phyloP scores from a whole-genome alignment of 2,888 invertebrate genomes.

The Sinhomidia bicolor region DNA sequence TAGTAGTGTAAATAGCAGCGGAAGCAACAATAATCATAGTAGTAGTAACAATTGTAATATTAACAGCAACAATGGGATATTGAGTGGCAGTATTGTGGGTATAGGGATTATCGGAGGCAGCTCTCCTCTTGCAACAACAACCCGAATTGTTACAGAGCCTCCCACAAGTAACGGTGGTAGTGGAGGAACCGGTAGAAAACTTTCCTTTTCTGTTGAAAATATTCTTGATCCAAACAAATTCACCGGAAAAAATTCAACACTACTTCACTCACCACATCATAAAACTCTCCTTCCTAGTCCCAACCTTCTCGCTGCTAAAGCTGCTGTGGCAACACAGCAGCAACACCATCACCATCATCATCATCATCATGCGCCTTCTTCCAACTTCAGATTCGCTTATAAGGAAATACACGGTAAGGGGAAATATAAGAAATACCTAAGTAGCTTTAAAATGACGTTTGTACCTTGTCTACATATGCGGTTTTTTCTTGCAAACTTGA shows the following conservation, averaged over 20 bases:
- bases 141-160: conserved; percentile 17
- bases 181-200: conserved; percentile 82
- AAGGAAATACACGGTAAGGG: conserved; percentile 80
- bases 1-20: conserved; percentile 36
- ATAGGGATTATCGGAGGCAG: conserved; percentile 54
- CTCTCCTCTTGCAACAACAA: conserved; percentile 53
- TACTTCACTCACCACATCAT: conserved; percentile 69
- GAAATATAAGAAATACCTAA: neutral
- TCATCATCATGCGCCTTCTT: conserved; percentile 76
- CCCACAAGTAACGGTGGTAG: conserved; percentile 45
- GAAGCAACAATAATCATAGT: conserved; percentile 29
- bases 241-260: conserved; percentile 84
- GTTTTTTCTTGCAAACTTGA: too few species aligned
- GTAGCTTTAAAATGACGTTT: neutral
- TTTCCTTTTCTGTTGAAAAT: conserved; percentile 95
- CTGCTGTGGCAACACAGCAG: conserved; percentile 51
- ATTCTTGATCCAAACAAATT: conserved; percentile 95
- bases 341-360: conserved; percentile 40
- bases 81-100: conserved; percentile 57
- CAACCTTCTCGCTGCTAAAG: conserved; percentile 74
- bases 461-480: too few species aligned
- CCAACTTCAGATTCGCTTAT: conserved; percentile 79
- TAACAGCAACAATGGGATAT: conserved; percentile 58
- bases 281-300: conserved; percentile 76
- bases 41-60: neutral